Evolutionary conservation across 2,113 vertebrate genomes (phyloP), one percentile per base, ranked within the genome.

Genomic region (Phrynosoma platyrhinos): DNA sequence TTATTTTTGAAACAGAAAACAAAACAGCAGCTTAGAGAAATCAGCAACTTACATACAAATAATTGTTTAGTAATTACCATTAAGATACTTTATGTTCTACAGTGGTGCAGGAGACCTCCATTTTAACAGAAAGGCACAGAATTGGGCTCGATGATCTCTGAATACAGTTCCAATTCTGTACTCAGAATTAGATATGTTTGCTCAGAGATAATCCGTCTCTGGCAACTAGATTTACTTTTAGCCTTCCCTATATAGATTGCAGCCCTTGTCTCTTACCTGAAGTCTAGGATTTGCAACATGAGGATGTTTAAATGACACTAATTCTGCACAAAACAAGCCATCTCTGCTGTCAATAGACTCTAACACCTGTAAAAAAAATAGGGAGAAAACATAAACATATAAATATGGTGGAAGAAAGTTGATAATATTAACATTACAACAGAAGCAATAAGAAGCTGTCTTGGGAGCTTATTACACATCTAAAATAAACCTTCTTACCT

Each of bases 231-330:
- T 27, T 42, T 74, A 74, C 14, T 79, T 79, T 55, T 40, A 75
- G 30, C 4, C 40, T 58, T 5, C 2, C 55, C 21, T 74, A 9
- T 6, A 82, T 14, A 87, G 23, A 42, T 21, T 47, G 9, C 77
- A 71, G 5, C 9, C 27, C 55, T 52, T 2, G 6, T 6, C 16
- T 82, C 90, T 84, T 92, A 99, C 99, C 97, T 99, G 99, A 1
- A 99, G 97, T 52, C 98, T 97, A 0, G 98, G 98, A 91, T 99
- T 99, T 85, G 98, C 99, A 12, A 99, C 98, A 82, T 99, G 99
- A 1, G 98, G 98, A 86, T 99, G 98, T 92, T 98, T 98, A 95
- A 99, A 99, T 40, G 99, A 99, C 1, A 98, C 96, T 85, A 99
- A 94, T 93, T 99, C 99, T 1, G 98, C 97, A 90, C 98, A 99